Evolutionary conservation across 2,888 invertebrate genomes (phyloP), one percentile per base, ranked within the genome.

Genomic region (Lingula anatina): DNA sequence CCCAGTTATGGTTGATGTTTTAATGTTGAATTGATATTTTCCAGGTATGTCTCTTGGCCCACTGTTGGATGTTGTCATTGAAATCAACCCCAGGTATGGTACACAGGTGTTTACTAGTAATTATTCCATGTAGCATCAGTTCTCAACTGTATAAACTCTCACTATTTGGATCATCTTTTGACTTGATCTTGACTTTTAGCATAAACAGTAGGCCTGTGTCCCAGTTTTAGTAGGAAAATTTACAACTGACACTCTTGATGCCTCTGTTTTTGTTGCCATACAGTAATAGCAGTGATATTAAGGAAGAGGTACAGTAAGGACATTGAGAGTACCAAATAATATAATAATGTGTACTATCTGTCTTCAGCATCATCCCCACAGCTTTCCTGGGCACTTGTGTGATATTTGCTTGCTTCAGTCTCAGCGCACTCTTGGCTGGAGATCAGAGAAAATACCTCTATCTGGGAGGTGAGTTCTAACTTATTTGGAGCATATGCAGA

Each of bases 321-420:
- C n/a, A n/a, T n/a, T n/a, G n/a, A n/a, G n/a, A n/a, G n/a, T n/a
- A n/a, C n/a, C n/a, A n/a, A n/a, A n/a, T n/a, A n/a, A n/a, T n/a
- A n/a, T n/a, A n/a, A n/a, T n/a, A n/a, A n/a, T n/a, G n/a, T n/a
- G n/a, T n/a, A n/a, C n/a, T n/a, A n/a, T n/a, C n/a, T n/a, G n/a
- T n/a, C 59, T 66, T 46, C 61, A 84, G 88, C 59, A 90, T 95
- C 62, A 85, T 96, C 55, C 80, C 91, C 23, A 90, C 93, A 21
- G 92, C 94, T 20, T 82, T 96, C 53, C 76, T 91, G 61, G 89
- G 82, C 60, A 91, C 94, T 1, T 84, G 88, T 31, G 79, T 94
- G 41, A 87, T 96, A 48, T 97, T 97, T 78, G 86, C 88, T 18
- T 91, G 92, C 66, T 93, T 97, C 81, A 88, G 91, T 21, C 77